Base-by-base conservation (phyloP, 1,140 invertebrate species). In the Adoxophyes honmai region DNA sequence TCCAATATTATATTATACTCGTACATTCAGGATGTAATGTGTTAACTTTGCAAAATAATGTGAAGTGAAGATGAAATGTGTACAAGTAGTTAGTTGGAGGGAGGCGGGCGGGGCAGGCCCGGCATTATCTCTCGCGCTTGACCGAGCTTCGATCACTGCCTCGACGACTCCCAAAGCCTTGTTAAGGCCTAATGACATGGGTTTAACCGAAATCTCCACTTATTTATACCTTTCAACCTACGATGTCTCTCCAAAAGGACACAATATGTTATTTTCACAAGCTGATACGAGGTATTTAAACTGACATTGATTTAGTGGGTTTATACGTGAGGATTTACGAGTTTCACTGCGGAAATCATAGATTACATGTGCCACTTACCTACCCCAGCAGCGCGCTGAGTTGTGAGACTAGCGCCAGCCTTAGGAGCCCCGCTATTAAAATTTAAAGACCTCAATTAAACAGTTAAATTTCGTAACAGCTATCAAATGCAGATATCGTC, bases 121-220 rank as follows among this genome's bases (percentile, higher is more conserved):
- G 61, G 72, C 62, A 74, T 82, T 85, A 86, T 83, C 82, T 86
- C 78, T 83, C 63, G 69, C 80, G 74, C 75, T 81, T 81, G 82
- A 83, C 76, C 77, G 78, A 75, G 72, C 78, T 78, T 77, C 73
- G 75, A 83, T 83, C 76, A 72, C 73, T 68, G 75, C 62, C 66
- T 78, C 68, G 66, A 59, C 70, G 73, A 72, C 63, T 72, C 61
- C 70, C 56, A 79, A 80, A 78, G 78, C 72, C 78, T 83, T 86
- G 80, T 81, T 80, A 81, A 70, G 70, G 71, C 74, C 71, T 80
- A 86, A 81, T 83, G 78, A 81, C 67, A 75, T 69, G 71, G 73
- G 68, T 75, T 76, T 70, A 78, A 76, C 62, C 68, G 64, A 73
- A 73, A 70, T 70, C 61, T 73, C 66, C 66, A 72, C 69, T 73